These are phyloP conservation scores for Nothoprocta perdicaria DNA, from an alignment of 2,113 vertebrate species.

Conservation along the genomic window DNA sequence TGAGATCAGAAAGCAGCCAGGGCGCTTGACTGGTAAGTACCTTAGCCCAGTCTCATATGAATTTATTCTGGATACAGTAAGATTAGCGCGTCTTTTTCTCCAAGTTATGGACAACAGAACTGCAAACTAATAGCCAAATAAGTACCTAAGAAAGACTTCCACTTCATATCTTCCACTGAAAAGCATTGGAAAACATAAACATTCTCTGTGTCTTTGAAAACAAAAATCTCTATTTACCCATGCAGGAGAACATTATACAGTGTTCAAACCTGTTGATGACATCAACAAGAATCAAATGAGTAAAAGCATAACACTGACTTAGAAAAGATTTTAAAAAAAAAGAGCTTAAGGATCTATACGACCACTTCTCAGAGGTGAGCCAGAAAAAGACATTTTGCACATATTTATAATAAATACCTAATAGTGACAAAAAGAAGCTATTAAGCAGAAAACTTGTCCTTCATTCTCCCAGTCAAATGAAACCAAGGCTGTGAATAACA, in stretches of 20 bases:
- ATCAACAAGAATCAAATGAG: not conserved
- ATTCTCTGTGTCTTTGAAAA: not conserved
- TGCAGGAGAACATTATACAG: not conserved
- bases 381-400: not conserved
- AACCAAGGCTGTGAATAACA: not conserved
- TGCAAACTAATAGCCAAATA: not conserved
- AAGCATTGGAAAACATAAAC: not conserved
- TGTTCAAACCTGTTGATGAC: not conserved
- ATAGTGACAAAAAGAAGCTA: not conserved
- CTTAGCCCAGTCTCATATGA: not conserved
- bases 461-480: not conserved
- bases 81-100: not conserved
- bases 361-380: not conserved
- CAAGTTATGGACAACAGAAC: not conserved
- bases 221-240: not conserved
- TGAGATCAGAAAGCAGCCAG: not conserved
- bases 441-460: constrained; percentile 11
- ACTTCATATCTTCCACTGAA: not conserved
- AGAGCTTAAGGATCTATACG: not conserved
- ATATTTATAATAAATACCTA: not conserved
- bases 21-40: not conserved
- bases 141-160: not conserved
- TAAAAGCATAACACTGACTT: not conserved
- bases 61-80: not conserved
- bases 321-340: not conserved